Evolutionary conservation across 2,113 vertebrate genomes (phyloP).

Genomic region (Thalassoma bifasciatum): DNA sequence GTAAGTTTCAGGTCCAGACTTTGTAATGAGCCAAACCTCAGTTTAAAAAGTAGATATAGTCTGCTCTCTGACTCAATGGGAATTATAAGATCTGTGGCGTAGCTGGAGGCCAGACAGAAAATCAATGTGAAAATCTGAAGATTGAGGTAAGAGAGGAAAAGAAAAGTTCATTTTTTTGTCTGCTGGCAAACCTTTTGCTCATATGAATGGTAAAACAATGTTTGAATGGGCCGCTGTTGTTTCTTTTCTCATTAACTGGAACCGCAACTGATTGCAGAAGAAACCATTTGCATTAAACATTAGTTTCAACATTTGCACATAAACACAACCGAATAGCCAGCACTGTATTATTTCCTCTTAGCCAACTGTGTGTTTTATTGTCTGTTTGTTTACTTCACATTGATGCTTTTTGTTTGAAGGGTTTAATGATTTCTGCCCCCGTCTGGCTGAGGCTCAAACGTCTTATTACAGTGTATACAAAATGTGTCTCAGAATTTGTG

Average conservation of each 20-base stretch:
- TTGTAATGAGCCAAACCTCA: conserved; percentile 30
- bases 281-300: neutral
- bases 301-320: neutral
- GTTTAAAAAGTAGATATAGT: neutral
- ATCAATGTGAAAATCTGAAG: conserved; percentile 20
- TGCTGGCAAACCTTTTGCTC: neutral
- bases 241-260: neutral
- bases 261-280: neutral
- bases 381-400: conserved; percentile 13
- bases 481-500: neutral
- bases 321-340: neutral
- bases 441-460: neutral
- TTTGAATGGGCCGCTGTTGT: no score
- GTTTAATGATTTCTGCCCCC: neutral
- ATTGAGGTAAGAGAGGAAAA: conserved; percentile 1
- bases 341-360: neutral
- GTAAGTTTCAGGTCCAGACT: conserved; percentile 41
- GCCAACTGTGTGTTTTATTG: neutral
- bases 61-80: conserved; percentile 8
- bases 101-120: conserved; percentile 16
- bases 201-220: neutral
- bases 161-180: neutral
- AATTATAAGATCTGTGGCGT: conserved; percentile 23
- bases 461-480: neutral
- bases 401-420: neutral